Base-by-base conservation (phyloP, 2,797 vertebrate species). In the Tachyglossus aculeatus region DNA sequence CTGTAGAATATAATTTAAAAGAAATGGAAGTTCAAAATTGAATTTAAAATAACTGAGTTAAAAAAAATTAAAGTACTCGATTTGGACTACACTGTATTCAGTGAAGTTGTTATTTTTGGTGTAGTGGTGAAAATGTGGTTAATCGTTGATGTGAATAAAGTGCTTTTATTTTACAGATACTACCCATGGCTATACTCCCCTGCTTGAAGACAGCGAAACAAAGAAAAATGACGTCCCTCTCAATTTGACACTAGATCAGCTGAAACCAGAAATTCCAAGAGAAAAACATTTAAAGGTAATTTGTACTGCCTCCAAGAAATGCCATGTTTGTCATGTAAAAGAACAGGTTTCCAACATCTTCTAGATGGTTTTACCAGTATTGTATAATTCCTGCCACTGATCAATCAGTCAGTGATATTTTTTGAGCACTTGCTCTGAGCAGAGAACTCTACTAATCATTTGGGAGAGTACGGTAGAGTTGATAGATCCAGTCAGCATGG, bases 231-330 rank as follows among this genome's bases (percentile, higher is more conserved):
- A 91, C 80, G 79, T 67, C 19, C 83, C 85, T 19, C 81, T 74
- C 70, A 88, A 89, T 81, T 78, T 91, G 67, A 67, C 93, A 78
- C 86, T 88, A 86, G 94, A 94, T 86, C 94, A 95, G 78, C 91
- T 90, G 60, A 90, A 83, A 14, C 24, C 90, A 72, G 78, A 81
- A 83, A 85, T 92, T 86, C 90, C 90, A 79, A 94, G 88, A 90
- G 95, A 95, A 83, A 94, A 91, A 55, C 82, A 89, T 67, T 88
- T 93, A 77, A 90, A 93, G 93, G 93, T 94, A 24, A 2, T 53
- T 39, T 83, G 21, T 5, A 36, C 14, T 67, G 25, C 41, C 4
- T 56, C 65, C 57, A 55, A 2, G 0, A 31, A 55, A 45, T n/a
- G 39, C 73, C 31, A 21, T 3, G 14, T 74, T 80, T 70, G 39